Evolutionary conservation across 2,888 invertebrate species (phyloP), one percentile per base, ranked within the genome.

Genomic region (Temnothorax rugatulus): DNA sequence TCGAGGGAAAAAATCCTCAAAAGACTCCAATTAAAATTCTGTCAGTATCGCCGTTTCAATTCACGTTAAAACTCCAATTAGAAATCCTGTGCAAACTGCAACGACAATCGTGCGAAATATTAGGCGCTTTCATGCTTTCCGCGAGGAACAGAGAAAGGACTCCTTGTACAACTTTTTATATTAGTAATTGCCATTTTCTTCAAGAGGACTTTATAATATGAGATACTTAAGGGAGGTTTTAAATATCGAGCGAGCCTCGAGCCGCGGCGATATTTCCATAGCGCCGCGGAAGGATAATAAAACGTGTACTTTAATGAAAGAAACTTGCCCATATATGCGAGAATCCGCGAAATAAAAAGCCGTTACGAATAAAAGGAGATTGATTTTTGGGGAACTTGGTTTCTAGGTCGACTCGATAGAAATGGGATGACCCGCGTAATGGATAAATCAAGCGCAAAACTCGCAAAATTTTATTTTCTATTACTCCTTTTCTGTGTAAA

Each of bases 181-280:
- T 68, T 77, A 68, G 52, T 50, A 77, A 68, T 77, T 25, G 77
- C 68, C 41, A 66, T 66, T 77, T 68, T 77, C 68, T 54, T 68
- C 41, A 41, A 54, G 41, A 54, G n/a, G 25, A 54, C 54, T 77
- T 54, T 66, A 29, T 68, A 68, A 77, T 68, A 77, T 41, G 54
- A 77, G 41, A n/a, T 54, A 41, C 77, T 77, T 77, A 41, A 77
- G 13, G n/a, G n/a, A 68, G 25, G 18, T 68, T 77, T 66, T 29
- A 77, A 77, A 77, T 34, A 34, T 34, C 68, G 77, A 64, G 66
- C 52, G 38, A 76, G 68, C 41, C 41, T 68, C 54, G 25, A n/a
- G n/a, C 44, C 68, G 25, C 66, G 25, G 52, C 76, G 68, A 9
- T 41, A 54, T 77, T 77, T 68, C n/a, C 54, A 77, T 77, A 77